These are phyloP conservation scores for Sceliomorpha sp. DNA, from an alignment of 2,888 invertebrate genomes.

Conservation along the genomic window DNA sequence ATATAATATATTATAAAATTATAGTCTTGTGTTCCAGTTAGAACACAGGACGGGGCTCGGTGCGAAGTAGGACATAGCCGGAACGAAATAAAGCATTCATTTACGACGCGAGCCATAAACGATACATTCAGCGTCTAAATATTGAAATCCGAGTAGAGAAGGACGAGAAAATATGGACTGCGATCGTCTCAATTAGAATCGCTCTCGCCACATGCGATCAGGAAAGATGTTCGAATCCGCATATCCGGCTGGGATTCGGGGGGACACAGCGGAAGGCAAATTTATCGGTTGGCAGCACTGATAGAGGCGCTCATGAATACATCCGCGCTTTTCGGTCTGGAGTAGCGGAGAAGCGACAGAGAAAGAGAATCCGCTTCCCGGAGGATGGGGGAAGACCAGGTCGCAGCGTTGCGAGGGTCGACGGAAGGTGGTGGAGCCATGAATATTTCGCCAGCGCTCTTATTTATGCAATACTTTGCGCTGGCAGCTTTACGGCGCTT, in stretches of 20 bases:
- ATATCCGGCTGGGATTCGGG: constrained; percentile 41
- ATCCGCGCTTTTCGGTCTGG: constrained; percentile 71
- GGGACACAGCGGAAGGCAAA: constrained; percentile 56
- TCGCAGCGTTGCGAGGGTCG: constrained; percentile 61
- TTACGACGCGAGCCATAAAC: no score
- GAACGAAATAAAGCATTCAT: no score
- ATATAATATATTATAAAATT: no score
- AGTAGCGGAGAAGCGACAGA: constrained; percentile 41
- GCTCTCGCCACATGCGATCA: constrained; percentile 28
- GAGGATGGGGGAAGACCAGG: constrained; percentile 57
- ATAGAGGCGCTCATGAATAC: constrained; percentile 77
- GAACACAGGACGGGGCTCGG: no score
- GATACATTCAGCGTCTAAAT: no score
- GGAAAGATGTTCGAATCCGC: constrained; percentile 49
- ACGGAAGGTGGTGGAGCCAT: constrained; percentile 71
- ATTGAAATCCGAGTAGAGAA: neutral
- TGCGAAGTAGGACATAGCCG: no score
- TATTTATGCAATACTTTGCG: constrained; percentile 80
- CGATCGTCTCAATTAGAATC: constrained; percentile 25
- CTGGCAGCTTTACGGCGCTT: constrained; percentile 78
- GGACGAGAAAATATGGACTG: neutral
- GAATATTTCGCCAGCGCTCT: constrained; percentile 79
- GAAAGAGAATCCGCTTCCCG: constrained; percentile 59
- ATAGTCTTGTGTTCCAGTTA: no score
- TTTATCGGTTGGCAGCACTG: constrained; percentile 63